Evolutionary conservation across 1,140 invertebrate species (phyloP).

Genomic region (Tetramorium alpestre): DNA sequence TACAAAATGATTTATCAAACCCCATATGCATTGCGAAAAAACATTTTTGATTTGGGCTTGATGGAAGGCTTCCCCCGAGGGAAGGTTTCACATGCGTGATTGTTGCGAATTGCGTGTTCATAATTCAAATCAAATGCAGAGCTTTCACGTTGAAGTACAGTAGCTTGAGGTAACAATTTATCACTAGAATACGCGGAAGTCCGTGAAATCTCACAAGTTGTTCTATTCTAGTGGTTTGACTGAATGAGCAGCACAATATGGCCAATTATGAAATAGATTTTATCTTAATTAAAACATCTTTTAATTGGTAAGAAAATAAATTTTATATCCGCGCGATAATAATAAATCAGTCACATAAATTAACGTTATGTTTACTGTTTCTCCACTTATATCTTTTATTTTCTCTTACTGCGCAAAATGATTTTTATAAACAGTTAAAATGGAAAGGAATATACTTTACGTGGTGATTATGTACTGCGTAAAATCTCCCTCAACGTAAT

Average conservation of each 20-base stretch:
- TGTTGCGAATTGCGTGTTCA: not conserved
- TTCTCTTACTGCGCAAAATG: not conserved
- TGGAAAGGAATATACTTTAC: not conserved
- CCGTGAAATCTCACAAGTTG: not conserved
- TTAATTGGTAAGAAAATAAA: not conserved
- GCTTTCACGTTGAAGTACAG: not conserved
- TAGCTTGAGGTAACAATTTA: not conserved
- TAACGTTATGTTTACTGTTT: not conserved
- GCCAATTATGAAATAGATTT: not conserved
- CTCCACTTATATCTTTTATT: not conserved
- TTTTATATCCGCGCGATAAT: not conserved
- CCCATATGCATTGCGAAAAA: not conserved
- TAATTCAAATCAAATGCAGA: constrained; percentile 24
- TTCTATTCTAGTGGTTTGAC: not conserved
- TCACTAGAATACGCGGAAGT: not conserved
- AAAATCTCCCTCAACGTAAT: not conserved
- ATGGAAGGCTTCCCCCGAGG: not conserved
- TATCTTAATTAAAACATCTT: not conserved
- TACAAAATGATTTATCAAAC: not conserved
- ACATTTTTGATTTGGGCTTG: not conserved
- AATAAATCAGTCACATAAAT: not conserved
- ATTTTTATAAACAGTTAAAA: not conserved
- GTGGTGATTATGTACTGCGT: not conserved
- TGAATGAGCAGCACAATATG: not conserved
- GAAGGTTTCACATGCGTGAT: not conserved